Evolutionary conservation across 2,888 invertebrate species (phyloP).

Genomic region (Auanema freiburgensis): DNA sequence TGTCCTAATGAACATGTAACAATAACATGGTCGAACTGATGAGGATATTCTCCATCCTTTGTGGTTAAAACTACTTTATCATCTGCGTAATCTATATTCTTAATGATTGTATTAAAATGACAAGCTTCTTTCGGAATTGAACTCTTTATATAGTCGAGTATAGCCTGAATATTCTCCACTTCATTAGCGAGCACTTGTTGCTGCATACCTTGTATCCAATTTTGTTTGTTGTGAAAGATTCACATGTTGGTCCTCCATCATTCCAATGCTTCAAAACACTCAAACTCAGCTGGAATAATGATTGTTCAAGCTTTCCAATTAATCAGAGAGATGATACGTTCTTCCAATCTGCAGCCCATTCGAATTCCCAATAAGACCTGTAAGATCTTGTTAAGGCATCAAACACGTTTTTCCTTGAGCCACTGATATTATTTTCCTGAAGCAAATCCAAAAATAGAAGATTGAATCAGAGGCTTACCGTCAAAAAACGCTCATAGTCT

Average conservation of each 20-base stretch:
- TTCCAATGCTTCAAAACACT: slow-evolving; percentile 56
- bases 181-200: background rate
- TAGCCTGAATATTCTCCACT: slow-evolving; percentile 34
- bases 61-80: slow-evolving; percentile 6
- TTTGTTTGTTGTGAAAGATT: slow-evolving; percentile 51
- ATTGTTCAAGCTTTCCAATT: background rate
- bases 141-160: slow-evolving; percentile 43
- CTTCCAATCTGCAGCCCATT: slow-evolving; percentile 60
- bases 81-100: slow-evolving; percentile 31
- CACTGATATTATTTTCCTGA: slow-evolving; percentile 35
- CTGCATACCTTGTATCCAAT: slow-evolving; percentile 46
- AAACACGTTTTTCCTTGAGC: slow-evolving; percentile 39
- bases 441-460: background rate
- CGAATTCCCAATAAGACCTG: slow-evolving; percentile 57
- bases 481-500: slow-evolving; percentile 39
- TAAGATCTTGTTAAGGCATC: slow-evolving; percentile 53
- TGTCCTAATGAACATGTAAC: slow-evolving; percentile 57
- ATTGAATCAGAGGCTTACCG: slow-evolving; percentile 4
- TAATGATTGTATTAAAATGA: slow-evolving; percentile 43
- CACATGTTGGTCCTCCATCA: slow-evolving; percentile 48
- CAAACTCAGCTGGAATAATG: slow-evolving; percentile 41
- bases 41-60: slow-evolving; percentile 8
- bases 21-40: slow-evolving; percentile 52
- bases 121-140: slow-evolving; percentile 31
- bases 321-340: slow-evolving; percentile 25